phyloP scores from a whole-genome alignment of 2,113 vertebrate species.

The Cryptomyrus ogoouensis region DNA sequence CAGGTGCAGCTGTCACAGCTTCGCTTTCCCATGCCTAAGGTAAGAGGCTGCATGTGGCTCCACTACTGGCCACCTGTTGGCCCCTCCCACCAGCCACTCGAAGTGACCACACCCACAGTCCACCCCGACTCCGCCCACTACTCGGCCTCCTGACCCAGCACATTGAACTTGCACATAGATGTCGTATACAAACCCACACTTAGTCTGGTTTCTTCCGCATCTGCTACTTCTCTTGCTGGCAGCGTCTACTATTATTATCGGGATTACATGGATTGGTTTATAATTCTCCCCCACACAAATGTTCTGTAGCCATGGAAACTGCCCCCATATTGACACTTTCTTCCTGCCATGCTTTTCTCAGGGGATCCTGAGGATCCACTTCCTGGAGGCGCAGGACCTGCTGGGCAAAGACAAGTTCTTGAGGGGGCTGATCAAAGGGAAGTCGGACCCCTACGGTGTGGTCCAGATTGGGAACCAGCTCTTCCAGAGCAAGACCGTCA shows the following conservation, averaged over 20 bases:
- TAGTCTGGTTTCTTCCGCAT: background rate
- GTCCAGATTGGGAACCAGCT: slow-evolving; percentile 75
- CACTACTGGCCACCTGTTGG: background rate
- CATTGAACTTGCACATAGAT: background rate
- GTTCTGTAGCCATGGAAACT: background rate
- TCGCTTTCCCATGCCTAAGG: slow-evolving; percentile 88
- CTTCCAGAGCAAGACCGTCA: slow-evolving; percentile 84
- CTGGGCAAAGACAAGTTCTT: slow-evolving; percentile 82
- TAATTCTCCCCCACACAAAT: background rate
- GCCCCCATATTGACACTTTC: background rate
- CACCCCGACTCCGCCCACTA: background rate
- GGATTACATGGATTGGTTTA: background rate
- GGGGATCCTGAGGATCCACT: slow-evolving; percentile 86
- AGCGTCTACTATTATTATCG: background rate
- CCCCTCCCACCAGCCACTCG: background rate
- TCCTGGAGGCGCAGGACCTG: slow-evolving; percentile 86
- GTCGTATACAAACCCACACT: background rate
- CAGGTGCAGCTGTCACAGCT: slow-evolving; percentile 75
- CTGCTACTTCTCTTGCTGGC: background rate
- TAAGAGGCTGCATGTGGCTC: slow-evolving; percentile 38
- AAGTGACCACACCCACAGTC: background rate
- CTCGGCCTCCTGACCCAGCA: background rate
- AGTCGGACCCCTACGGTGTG: slow-evolving; percentile 92
- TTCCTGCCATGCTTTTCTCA: slow-evolving; percentile 44
- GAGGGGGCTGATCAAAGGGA: slow-evolving; percentile 87